Percentiles rank a stretch among this genome's conserved stretches.
Evolutionary conservation across 2,797 vertebrate species (phyloP).

Genomic region (Myotis findleyi): DNA sequence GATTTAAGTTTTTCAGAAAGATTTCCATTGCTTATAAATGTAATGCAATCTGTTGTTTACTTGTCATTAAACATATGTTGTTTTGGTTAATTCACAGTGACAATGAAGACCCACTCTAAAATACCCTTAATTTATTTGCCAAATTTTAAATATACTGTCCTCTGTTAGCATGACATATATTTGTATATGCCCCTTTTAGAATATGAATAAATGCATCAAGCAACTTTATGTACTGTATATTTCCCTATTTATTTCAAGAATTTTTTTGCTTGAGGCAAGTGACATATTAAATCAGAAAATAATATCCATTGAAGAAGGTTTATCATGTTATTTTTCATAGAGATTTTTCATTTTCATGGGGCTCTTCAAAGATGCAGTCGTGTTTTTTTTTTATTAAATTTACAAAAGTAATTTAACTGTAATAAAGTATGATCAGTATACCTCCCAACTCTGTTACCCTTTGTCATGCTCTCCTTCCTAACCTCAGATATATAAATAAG

Average conservation of each 20-base stretch:
- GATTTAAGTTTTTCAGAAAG: slow-evolving; percentile 18
- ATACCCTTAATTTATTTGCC: slow-evolving; percentile 11
- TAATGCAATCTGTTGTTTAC: slow-evolving; percentile 67
- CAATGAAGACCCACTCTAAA: slow-evolving; percentile 34
- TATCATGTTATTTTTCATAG: neutral
- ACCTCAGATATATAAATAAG: neutral
- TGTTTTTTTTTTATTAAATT: neutral
- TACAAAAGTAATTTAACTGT: neutral
- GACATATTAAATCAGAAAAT: slow-evolving; percentile 5
- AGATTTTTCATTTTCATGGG: neutral
- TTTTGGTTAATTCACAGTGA: slow-evolving; percentile 37
- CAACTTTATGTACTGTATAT: neutral
- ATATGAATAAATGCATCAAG: neutral
- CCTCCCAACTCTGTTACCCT: neutral
- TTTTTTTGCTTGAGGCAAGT: neutral
- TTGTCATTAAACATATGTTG: slow-evolving; percentile 55
- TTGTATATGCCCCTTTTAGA: neutral
- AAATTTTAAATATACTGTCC: slow-evolving; percentile 28
- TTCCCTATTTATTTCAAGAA: neutral
- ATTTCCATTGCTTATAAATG: slow-evolving; percentile 33
- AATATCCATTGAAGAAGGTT: neutral
- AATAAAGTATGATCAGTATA: neutral
- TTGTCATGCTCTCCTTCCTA: neutral
- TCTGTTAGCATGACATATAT: neutral
- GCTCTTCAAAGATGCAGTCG: neutral